These are phyloP conservation scores for Entosphenus tridentatus DNA, from an alignment of 2,113 vertebrate species.

Conservation along the genomic window DNA sequence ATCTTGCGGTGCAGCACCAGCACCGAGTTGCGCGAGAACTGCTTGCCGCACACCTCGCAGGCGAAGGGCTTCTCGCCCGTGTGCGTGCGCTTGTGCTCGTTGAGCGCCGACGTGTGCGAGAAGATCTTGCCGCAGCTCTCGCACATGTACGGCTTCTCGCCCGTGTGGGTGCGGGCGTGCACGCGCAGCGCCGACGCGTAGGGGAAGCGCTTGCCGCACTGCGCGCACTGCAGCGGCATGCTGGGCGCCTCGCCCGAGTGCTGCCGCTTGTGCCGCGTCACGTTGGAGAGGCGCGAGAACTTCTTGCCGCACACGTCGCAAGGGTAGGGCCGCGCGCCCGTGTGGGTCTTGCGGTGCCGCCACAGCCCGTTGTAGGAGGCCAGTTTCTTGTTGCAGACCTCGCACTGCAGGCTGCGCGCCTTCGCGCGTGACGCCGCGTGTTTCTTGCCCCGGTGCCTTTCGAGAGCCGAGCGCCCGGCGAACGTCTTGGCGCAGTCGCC, in stretches of 20 bases:
- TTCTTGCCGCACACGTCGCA: conserved; percentile 2
- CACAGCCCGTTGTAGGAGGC: not conserved
- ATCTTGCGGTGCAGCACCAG: not conserved
- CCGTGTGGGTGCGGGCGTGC: conserved; percentile 12
- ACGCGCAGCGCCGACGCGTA: no score
- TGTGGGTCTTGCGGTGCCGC: not conserved
- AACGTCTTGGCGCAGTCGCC: no score
- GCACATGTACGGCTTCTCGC: conserved; percentile 25
- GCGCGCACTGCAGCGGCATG: not conserved
- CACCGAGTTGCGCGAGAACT: not conserved
- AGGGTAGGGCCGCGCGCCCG: conserved; percentile 5
- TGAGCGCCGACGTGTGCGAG: conserved; percentile 33
- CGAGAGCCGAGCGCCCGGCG: no score
- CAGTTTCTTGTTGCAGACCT: no score
- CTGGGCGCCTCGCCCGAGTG: not conserved
- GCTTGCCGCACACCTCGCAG: conserved; percentile 1
- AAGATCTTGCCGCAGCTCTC: conserved; percentile 35
- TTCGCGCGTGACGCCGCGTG: no score
- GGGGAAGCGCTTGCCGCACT: no score
- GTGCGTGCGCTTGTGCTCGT: conserved; percentile 27
- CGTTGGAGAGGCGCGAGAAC: not conserved
- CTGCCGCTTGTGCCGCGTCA: not conserved
- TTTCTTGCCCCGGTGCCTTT: no score
- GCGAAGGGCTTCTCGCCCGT: conserved; percentile 4
- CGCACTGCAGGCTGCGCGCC: no score